These are phyloP conservation scores for Margaritifera margaritifera DNA, from an alignment of 2,888 invertebrate genomes.

Conservation along the genomic window DNA sequence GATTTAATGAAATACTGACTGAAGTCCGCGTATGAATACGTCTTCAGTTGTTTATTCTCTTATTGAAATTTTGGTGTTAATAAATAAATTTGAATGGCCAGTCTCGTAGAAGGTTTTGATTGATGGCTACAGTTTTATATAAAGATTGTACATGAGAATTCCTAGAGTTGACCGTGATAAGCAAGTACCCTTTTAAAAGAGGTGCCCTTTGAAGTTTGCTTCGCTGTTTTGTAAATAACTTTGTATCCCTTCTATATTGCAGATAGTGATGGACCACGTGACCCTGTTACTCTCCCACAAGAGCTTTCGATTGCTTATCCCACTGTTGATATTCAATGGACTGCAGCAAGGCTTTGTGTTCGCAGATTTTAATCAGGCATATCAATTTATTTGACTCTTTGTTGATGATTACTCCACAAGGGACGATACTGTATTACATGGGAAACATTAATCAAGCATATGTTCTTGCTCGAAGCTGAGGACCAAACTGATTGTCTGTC, in stretches of 20 bases:
- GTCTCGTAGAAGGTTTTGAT: no score
- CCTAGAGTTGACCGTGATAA: neutral
- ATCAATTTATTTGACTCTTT: neutral
- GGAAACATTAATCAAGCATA: neutral
- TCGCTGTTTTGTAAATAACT: neutral
- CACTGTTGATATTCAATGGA: conserved; percentile 69
- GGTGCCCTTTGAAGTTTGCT: neutral
- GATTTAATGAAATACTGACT: no score
- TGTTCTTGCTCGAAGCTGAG: neutral
- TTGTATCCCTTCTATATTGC: conserved; percentile 19
- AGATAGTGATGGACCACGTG: conserved; percentile 66
- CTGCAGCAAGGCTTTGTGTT: conserved; percentile 71
- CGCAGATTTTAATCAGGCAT: conserved; percentile 70
- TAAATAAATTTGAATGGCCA: no score
- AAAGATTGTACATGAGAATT: neutral
- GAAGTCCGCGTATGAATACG: no score
- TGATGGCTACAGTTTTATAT: no score
- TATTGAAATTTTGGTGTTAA: no score
- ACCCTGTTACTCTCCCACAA: conserved; percentile 61
- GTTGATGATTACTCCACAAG: neutral
- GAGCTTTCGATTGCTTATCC: conserved; percentile 67
- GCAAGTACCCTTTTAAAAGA: neutral
- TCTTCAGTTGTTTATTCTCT: no score
- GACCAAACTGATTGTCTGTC: no score
- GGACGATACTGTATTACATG: neutral